A percentile compares a stretch with the other conserved stretches of the same genome.
Conservation (phyloP, 2,888 invertebrate genomes). For the Hylaea fasciaria region DNA sequence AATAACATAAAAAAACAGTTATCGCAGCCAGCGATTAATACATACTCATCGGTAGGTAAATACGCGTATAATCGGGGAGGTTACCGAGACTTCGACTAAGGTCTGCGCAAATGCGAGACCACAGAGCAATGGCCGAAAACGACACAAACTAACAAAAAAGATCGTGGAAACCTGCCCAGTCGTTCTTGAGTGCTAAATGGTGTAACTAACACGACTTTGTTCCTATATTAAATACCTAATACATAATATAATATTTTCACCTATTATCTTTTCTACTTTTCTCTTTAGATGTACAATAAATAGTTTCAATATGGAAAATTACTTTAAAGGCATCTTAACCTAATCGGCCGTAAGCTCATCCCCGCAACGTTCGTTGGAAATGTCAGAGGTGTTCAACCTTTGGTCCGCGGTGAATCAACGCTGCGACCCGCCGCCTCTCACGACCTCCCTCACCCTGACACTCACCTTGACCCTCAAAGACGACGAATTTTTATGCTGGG, state of each 20-base stretch:
- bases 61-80: constrained; percentile 13
- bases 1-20: constrained; percentile 44
- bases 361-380: constrained; percentile 46
- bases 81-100: not conserved
- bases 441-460: constrained; percentile 61
- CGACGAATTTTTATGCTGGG: constrained; percentile 43
- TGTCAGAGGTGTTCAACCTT: constrained; percentile 75
- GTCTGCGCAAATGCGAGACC: not conserved
- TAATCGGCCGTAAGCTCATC: constrained; percentile 1
- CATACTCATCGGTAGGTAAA: constrained; percentile 34
- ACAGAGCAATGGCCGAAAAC: no score
- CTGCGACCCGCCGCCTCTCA: constrained; percentile 63
- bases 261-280: no score
- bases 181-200: no score
- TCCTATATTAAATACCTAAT: no score
- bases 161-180: no score
- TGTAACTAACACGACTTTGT: no score
- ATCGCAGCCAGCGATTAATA: constrained; percentile 44
- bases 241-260: no score
- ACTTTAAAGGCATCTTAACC: not conserved
- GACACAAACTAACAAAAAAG: no score
- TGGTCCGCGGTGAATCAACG: constrained; percentile 64
- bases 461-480: constrained; percentile 46
- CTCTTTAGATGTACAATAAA: no score
- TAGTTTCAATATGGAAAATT: no score